These are phyloP conservation scores for Ylistrum balloti DNA, from an alignment of 1,140 invertebrate species.

Conservation along the genomic window DNA sequence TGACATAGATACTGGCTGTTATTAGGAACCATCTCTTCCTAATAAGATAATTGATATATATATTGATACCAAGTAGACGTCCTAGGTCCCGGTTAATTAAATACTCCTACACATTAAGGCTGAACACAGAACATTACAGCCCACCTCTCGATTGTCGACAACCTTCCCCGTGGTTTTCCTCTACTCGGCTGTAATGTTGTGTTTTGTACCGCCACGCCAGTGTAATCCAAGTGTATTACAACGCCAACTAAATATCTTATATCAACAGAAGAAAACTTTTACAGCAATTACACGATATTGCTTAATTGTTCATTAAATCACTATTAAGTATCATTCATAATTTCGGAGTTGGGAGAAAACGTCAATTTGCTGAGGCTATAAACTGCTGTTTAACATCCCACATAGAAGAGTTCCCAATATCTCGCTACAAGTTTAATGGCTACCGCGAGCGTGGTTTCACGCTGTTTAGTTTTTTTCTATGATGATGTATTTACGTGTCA, in stretches of 20 bases:
- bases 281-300: neutral
- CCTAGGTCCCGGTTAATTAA: no score
- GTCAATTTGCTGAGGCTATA: neutral
- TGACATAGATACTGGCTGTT: no score
- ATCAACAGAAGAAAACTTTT: neutral
- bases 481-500: neutral
- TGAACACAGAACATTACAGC: no score
- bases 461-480: neutral
- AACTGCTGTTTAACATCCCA: neutral
- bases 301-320: slow-evolving; percentile 1
- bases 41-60: no score
- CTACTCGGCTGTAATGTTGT: neutral
- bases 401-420: neutral
- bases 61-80: no score
- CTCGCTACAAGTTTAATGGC: no score
- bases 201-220: neutral
- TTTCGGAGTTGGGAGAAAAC: neutral
- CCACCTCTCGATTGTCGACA: no score
- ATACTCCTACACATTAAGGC: no score
- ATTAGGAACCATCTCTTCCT: no score
- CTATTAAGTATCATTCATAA: neutral
- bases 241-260: neutral
- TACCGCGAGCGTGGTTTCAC: neutral
- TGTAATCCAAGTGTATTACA: neutral
- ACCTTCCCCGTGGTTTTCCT: no score